Base-by-base conservation (phyloP, 2,888 invertebrate species). In the Helobdella robusta region DNA sequence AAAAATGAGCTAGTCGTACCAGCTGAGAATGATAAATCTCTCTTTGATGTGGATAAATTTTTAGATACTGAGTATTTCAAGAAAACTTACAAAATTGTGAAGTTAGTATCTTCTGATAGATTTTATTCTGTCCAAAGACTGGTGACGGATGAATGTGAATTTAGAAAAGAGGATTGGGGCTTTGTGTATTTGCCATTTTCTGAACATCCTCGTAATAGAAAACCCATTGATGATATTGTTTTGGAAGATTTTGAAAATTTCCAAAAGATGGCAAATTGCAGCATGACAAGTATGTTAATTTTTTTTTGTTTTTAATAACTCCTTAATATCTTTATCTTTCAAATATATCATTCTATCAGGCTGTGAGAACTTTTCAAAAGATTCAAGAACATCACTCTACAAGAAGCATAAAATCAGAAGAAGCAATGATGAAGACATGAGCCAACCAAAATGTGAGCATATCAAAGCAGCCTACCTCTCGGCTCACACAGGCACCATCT, bases 1-100 rank as follows among this genome's bases (percentile, higher is more conserved):
- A 85, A 85, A 75, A 84, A 84, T 56, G 28, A n/a, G 25, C 18
- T 36, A 28, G 20, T 32, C 25, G 52, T 15, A 50, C 4, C n/a
- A 25, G 28, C 30, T 20, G 56, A n/a, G 2, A 28, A n/a, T 3
- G n/a, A n/a, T n/a, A 30, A 28, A n/a, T 48, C 48, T 48, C 23
- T 25, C 2, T 20, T 20, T 23, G 56, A 56, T 25, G 32, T 56
- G 4, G 32, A 30, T 32, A n/a, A n/a, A n/a, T n/a, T 40, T 40
- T 40, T 40, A 15, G 59, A 59, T 11, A 35, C 34, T 8, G 34
- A 34, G 34, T n/a, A n/a, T n/a, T 59, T 59, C n/a, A 15, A 28
- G 28, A 25, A 40, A 20, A 44, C 23, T 4, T 61, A 35, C 30
- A 20, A 35, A 28, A 28, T 46, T 23, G 15, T 44, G 40, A 36